These are phyloP conservation scores for Schizotus pectinicornis DNA, from an alignment of 2,888 invertebrate species.

Conservation along the genomic window DNA sequence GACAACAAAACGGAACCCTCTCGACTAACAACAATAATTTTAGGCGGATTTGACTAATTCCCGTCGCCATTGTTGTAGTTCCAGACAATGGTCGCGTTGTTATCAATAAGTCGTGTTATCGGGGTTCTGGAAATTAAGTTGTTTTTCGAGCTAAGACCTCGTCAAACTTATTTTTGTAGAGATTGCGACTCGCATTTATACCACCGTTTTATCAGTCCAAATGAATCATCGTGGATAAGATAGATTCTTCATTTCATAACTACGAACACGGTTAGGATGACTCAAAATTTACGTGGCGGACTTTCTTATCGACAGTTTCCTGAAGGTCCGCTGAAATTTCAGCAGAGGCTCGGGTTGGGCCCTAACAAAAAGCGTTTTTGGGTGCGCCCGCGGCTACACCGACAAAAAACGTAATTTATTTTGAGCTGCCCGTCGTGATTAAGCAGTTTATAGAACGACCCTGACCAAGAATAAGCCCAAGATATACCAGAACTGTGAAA, in stretches of 20 bases:
- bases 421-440: constrained; percentile 22
- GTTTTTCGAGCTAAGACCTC: constrained; percentile 24
- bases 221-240: constrained; percentile 12
- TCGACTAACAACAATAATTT: no score
- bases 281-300: no score
- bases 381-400: constrained; percentile 11
- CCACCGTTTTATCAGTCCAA: constrained; percentile 2
- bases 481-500: constrained; percentile 5
- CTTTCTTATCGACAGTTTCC: no score
- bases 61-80: not conserved
- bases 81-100: constrained; percentile 1
- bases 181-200: constrained; percentile 13
- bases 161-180: constrained; percentile 18
- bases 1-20: no score
- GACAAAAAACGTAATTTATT: constrained; percentile 17
- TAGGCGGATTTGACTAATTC: no score
- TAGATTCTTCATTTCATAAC: not conserved
- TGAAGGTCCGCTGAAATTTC: no score
- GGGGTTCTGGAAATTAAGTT: constrained; percentile 21
- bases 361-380: constrained; percentile 5
- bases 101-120: constrained; percentile 14
- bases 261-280: not conserved
- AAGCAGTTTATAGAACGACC: constrained; percentile 22
- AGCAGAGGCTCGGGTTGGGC: no score
- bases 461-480: constrained; percentile 23